Conservation (phyloP, 2,888 invertebrate genomes). For the Neoitamus cyanurus region DNA sequence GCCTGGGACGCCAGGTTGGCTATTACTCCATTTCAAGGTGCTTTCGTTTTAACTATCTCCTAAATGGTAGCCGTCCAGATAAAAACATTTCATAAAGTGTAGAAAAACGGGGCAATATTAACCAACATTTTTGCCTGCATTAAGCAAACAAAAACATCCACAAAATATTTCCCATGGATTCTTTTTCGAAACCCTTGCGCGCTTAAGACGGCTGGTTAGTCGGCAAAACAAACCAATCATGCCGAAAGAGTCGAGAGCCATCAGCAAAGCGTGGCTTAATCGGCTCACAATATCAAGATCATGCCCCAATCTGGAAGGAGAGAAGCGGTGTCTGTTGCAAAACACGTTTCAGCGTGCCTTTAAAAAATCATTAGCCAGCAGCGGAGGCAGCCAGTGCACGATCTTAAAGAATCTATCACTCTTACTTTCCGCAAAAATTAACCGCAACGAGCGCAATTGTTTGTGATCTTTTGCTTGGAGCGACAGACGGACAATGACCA, state of each 20-base stretch:
- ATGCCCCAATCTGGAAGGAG: background rate
- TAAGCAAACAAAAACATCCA: background rate
- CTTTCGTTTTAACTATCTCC: background rate
- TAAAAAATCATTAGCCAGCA: background rate
- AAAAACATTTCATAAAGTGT: background rate
- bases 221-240: background rate
- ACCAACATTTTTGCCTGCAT: background rate
- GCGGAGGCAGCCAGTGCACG: background rate
- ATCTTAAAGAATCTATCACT: background rate
- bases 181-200: background rate
- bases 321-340: background rate
- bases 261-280: background rate
- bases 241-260: background rate
- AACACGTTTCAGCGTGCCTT: background rate
- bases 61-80: background rate
- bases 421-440: slow-evolving; percentile 29
- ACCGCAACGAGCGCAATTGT: background rate
- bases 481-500: slow-evolving; percentile 38
- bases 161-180: background rate
- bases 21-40: background rate
- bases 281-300: background rate
- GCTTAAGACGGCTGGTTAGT: background rate
- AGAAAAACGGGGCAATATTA: background rate
- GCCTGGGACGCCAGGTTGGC: background rate
- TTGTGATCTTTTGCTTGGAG: background rate